Percentiles rank a stretch among this genome's conserved stretches.
These are phyloP conservation scores for Herpetotheres cachinnans DNA, from an alignment of 2,113 vertebrate species.

Conservation along the genomic window DNA sequence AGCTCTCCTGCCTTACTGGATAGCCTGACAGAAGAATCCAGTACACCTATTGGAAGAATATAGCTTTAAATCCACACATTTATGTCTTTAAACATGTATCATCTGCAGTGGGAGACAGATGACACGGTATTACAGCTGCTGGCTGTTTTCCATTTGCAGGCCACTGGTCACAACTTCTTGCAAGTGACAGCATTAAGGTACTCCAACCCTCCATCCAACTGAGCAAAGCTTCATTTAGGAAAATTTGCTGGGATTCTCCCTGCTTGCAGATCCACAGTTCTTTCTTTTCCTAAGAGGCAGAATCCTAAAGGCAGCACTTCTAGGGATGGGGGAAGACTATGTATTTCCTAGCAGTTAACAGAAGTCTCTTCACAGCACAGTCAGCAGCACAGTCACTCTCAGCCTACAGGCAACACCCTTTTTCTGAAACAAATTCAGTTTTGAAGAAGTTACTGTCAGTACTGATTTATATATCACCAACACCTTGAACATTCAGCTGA, in stretches of 20 bases:
- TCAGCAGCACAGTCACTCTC: neutral
- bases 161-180: neutral
- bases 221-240: neutral
- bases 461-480: neutral
- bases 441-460: neutral
- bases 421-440: neutral
- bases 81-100: neutral
- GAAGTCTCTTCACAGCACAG: neutral
- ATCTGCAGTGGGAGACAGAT: neutral
- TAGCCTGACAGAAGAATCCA: neutral
- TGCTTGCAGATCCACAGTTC: rapidly evolving
- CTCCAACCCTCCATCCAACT: neutral
- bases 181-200: neutral
- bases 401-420: neutral
- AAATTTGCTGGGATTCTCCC: neutral
- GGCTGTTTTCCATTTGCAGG: neutral
- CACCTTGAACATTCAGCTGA: neutral
- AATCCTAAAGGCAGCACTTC: neutral
- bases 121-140: neutral
- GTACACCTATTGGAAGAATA: neutral
- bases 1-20: neutral
- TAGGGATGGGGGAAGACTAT: neutral
- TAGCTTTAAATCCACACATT: neutral
- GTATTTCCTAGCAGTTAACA: neutral
- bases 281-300: neutral